Evolutionary conservation across 2,797 vertebrate species (phyloP), one percentile per base, ranked within the genome.

Genomic region (Pyrocephalus nanus): DNA sequence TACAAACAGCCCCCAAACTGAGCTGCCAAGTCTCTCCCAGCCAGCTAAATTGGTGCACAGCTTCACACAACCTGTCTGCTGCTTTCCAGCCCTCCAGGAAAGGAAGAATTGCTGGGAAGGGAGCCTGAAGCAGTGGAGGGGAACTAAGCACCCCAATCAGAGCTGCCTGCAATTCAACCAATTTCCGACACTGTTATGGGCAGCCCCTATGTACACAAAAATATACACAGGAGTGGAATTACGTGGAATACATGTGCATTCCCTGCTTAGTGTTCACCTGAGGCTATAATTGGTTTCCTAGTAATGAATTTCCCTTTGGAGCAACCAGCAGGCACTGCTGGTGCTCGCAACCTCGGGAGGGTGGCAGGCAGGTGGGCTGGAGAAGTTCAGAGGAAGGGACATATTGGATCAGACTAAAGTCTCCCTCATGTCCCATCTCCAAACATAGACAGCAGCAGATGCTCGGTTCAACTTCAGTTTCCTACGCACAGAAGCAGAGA

Each of bases 391-490:
- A 72, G 73, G 25, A 86, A 88, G 20, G 72, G 62, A 83, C 58
- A 8, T 13, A n/a, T 32, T 5, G 18, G 76, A 91, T 90, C 45
- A 58, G 65, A 34, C 66, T 50, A 1, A 65, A 90, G 73, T 58
- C 69, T 92, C 65, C 72, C 88, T 50, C 88, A 6, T 14, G 58
- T 81, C 92, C 92, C 8, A 3, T 81, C 93, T 96, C 93, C 82
- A 95, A 96, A 96, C 93, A 94, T 58, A 95, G 95, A 72, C 20
- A 18, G 88, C 66, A 95, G 86, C 95, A 96, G 96, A 96, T 96
- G 95, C 90, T 93, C 3, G 1, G 88, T 86, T 87, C 92, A 86
- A 85, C 79, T 94, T 45, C 60, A 85, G 71, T 88, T 89, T 96
- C 96, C 96, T 93, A 96, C 90, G 36, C 96, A 85, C 11, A 25